Conservation (phyloP, 2,113 vertebrate genomes). For the Polypterus bichir region DNA sequence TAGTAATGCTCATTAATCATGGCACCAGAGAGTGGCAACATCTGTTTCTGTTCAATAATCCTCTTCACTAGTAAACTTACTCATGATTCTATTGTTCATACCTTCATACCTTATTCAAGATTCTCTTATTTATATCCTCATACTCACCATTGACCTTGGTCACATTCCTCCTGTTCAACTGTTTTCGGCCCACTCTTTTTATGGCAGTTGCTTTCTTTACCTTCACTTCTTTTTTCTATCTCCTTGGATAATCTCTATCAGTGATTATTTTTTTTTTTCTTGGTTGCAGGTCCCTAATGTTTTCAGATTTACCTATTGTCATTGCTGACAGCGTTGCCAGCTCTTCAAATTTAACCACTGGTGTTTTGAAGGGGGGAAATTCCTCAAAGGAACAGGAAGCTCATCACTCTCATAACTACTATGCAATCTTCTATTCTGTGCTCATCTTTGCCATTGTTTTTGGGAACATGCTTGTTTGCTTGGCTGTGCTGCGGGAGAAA, state of each 20-base stretch:
- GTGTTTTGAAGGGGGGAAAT: slow-evolving; percentile 40
- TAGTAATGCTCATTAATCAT: no score
- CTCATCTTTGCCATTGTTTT: slow-evolving; percentile 82
- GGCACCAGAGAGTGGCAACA: no score
- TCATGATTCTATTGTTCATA: no score
- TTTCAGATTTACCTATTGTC: slow-evolving; percentile 47
- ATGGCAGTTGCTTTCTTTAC: no score
- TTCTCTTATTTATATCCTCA: no score
- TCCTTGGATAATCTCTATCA: not conserved
- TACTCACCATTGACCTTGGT: no score
- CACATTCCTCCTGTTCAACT: no score
- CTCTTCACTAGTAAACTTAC: no score
- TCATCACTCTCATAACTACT: slow-evolving; percentile 53
- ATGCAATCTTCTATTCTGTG: slow-evolving; percentile 68
- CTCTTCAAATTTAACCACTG: slow-evolving; percentile 51
- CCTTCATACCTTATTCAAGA: no score
- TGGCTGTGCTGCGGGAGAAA: slow-evolving; percentile 74
- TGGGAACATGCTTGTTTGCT: slow-evolving; percentile 76
- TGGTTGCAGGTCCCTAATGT: slow-evolving; percentile 28
- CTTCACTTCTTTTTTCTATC: no score
- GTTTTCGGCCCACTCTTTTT: no score
- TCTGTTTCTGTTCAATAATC: no score
- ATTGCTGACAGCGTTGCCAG: slow-evolving; percentile 48
- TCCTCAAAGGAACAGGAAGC: slow-evolving; percentile 29
- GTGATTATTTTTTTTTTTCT: not conserved